phyloP scores from a whole-genome alignment of 2,797 vertebrate species.

The Sternotherus odoratus region DNA sequence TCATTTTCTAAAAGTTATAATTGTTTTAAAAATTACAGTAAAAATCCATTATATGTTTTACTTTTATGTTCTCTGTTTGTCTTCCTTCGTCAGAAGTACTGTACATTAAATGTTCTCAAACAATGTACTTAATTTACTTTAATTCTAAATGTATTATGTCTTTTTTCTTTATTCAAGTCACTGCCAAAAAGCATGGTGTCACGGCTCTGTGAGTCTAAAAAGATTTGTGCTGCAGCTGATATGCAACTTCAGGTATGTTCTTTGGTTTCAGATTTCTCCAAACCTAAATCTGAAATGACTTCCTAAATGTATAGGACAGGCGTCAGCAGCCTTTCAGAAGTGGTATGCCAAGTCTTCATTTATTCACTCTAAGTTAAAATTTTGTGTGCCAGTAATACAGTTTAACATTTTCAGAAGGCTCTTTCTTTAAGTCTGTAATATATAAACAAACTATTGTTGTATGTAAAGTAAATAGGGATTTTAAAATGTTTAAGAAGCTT shows the following conservation, averaged over 20 bases:
- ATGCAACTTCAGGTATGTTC: conserved; percentile 93
- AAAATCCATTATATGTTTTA: background rate
- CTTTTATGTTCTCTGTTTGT: background rate
- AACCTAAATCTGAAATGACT: background rate
- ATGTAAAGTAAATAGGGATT: no score
- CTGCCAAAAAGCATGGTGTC: conserved; percentile 94
- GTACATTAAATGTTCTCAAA: background rate
- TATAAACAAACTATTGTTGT: no score
- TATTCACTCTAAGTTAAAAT: no score
- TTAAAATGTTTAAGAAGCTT: no score
- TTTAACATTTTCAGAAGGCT: no score
- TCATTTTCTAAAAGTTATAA: background rate
- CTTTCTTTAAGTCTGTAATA: no score
- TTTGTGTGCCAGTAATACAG: no score
- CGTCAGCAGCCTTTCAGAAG: no score
- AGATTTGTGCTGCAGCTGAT: conserved; percentile 95
- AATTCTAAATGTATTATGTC: background rate
- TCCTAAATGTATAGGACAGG: background rate
- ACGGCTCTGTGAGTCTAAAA: conserved; percentile 96
- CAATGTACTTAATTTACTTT: background rate
- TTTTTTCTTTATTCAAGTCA: conserved; percentile 79
- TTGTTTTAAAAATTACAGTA: conserved; percentile 14
- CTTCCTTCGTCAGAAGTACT: background rate
- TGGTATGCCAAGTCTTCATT: no score
- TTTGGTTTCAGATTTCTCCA: background rate